Evolutionary conservation across 2,113 vertebrate genomes (phyloP), one percentile per base, ranked within the genome.

Genomic region (Coptodon bakossiorum): DNA sequence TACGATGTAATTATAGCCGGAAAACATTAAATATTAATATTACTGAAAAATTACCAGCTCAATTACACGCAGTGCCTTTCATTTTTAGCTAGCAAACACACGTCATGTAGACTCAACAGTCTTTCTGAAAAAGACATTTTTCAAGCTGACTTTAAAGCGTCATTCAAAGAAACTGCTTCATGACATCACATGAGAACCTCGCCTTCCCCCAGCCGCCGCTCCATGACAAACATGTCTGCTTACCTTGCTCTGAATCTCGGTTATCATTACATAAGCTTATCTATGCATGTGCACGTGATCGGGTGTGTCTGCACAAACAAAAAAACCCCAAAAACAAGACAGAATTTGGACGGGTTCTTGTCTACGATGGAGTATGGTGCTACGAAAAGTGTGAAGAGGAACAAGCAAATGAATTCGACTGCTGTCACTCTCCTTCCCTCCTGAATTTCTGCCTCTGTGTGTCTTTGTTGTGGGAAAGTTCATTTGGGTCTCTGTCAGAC

Each of bases 211-310:
- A 71, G 79, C 82, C 81, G 78, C 61, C 79, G 88, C 71, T 31
- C 82, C 59, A 90, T 83, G 84, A 93, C 91, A 91, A 93, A 84
- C 88, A 90, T 6, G 81, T 88, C 80, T 61, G 87, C 89, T 93
- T 91, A 92, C 88, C 86, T 87, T 66, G 63, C 84, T 80, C 81
- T 87, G 85, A 82, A 90, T 95, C 86, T 90, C 84, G 9, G 80
- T 38, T 56, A 53, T 86, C 31, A 79, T 93, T 89, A 88, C 89
- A 84, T 87, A 94, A 89, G 83, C 54, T 38, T 57, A 12, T 82
- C 8, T 76, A 2, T 81, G 59, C 38, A 14, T 84, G 48, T 59
- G 57, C 52, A 40, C 14, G 29, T 27, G 12, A 7, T 50, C 13
- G 68, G 14, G 79, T 71, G 36, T 79, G 81, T 61, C 24, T 80